Conservation (phyloP, 2,888 invertebrate genomes). For the Drosophila prolongata region DNA sequence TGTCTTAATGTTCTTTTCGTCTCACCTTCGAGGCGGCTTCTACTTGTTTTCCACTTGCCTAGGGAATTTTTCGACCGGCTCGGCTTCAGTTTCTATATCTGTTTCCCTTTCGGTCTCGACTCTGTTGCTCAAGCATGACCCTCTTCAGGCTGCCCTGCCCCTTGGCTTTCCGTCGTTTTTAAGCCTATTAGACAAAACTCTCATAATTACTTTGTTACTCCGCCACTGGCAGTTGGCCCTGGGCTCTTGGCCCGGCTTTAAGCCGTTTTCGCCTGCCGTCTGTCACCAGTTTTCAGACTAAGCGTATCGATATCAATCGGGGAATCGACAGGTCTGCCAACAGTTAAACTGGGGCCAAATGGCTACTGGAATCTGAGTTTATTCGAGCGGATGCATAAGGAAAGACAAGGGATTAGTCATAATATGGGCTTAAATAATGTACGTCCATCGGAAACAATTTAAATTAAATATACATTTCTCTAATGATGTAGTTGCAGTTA, state of each 20-base stretch:
- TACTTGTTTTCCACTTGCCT: slow-evolving; percentile 40
- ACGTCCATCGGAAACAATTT: background rate
- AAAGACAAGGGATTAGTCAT: background rate
- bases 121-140: slow-evolving; percentile 70
- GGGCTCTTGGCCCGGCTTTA: slow-evolving; percentile 38
- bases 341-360: background rate
- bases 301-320: slow-evolving; percentile 51
- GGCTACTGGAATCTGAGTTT: slow-evolving; percentile 7
- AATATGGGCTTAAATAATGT: background rate
- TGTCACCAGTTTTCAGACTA: slow-evolving; percentile 22
- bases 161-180: slow-evolving; percentile 61
- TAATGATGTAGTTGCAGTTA: no score
- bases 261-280: slow-evolving; percentile 11
- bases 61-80: slow-evolving; percentile 31
- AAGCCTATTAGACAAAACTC: slow-evolving; percentile 80
- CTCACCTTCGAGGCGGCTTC: slow-evolving; percentile 35
- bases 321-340: slow-evolving; percentile 28
- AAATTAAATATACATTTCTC: no score
- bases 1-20: slow-evolving; percentile 43
- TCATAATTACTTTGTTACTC: slow-evolving; percentile 76
- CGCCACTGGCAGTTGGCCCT: slow-evolving; percentile 33
- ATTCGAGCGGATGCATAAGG: background rate
- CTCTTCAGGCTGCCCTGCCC: slow-evolving; percentile 27
- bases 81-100: slow-evolving; percentile 23
- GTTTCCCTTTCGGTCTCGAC: slow-evolving; percentile 11